Evolutionary conservation across 2,797 vertebrate species (phyloP).

Genomic region (Acanthurus lineatus): DNA sequence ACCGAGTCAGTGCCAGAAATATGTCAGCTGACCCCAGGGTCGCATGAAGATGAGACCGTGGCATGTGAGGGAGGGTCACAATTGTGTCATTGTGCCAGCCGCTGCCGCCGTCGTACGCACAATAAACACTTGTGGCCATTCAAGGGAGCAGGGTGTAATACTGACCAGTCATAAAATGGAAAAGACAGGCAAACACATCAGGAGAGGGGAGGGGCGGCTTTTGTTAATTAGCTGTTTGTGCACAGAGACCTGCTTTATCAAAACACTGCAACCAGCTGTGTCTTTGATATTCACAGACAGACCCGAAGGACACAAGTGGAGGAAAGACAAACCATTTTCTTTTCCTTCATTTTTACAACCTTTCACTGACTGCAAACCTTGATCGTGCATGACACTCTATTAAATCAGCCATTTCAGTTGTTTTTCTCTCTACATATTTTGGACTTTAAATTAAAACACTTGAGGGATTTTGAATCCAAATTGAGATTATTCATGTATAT

Average conservation of each 20-base stretch:
- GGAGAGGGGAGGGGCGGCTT: slow-evolving; percentile 78
- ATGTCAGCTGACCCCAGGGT: slow-evolving; percentile 78
- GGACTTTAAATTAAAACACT: not conserved
- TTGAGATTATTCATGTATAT: not conserved
- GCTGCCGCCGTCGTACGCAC: slow-evolving; percentile 71
- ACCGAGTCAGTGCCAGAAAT: slow-evolving; percentile 73
- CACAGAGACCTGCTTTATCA: slow-evolving; percentile 89
- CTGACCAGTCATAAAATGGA: slow-evolving; percentile 85
- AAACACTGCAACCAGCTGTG: slow-evolving; percentile 93
- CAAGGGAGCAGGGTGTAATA: slow-evolving; percentile 70
- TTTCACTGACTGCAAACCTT: slow-evolving; percentile 76
- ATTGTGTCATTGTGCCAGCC: slow-evolving; percentile 81
- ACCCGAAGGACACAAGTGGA: slow-evolving; percentile 64
- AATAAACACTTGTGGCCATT: slow-evolving; percentile 83
- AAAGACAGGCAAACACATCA: slow-evolving; percentile 78
- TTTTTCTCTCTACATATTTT: slow-evolving; percentile 17
- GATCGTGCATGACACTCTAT: slow-evolving; percentile 63
- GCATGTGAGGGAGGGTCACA: slow-evolving; percentile 81
- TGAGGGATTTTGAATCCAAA: not conserved
- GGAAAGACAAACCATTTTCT: slow-evolving; percentile 68
- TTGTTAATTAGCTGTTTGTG: slow-evolving; percentile 94
- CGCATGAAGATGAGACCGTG: slow-evolving; percentile 58
- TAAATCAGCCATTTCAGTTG: slow-evolving; percentile 65
- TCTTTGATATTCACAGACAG: slow-evolving; percentile 92
- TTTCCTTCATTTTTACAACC: slow-evolving; percentile 77